Evolutionary conservation across 2,888 invertebrate species (phyloP).

Genomic region (Saturnia japonica): DNA sequence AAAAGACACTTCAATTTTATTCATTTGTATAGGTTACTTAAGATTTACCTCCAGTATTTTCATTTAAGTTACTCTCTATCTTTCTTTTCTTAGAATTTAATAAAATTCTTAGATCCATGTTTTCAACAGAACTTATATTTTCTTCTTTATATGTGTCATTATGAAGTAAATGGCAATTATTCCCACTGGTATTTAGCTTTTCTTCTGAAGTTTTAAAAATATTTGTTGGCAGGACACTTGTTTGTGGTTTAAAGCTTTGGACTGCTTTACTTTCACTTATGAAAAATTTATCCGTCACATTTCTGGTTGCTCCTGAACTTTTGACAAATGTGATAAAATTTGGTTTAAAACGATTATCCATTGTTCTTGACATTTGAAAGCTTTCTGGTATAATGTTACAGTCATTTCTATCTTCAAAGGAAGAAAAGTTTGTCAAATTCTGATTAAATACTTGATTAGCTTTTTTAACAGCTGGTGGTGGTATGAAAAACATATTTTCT

Average conservation of each 20-base stretch:
- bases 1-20: too few relatives aligned
- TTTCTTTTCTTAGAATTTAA: slow-evolving; percentile 7
- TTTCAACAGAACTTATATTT: not conserved
- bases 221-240: not conserved
- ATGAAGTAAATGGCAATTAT: not conserved
- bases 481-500: not conserved
- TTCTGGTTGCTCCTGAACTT: not conserved
- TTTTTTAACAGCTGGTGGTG: not conserved
- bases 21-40: not conserved
- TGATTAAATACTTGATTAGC: not conserved
- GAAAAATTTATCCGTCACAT: not conserved
- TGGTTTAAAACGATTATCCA: not conserved
- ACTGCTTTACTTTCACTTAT: not conserved
- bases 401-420: not conserved
- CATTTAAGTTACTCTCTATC: not conserved
- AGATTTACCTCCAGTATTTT: slow-evolving; percentile 1
- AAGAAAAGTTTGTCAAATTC: not conserved
- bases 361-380: not conserved
- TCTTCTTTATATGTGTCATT: not conserved
- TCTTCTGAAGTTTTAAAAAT: not conserved
- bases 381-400: not conserved
- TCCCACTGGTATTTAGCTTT: not conserved
- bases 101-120: not conserved
- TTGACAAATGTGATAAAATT: not conserved
- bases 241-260: not conserved